These are phyloP conservation scores for Protaetia brevitarsis DNA, from an alignment of 1,140 invertebrate species.

Conservation along the genomic window DNA sequence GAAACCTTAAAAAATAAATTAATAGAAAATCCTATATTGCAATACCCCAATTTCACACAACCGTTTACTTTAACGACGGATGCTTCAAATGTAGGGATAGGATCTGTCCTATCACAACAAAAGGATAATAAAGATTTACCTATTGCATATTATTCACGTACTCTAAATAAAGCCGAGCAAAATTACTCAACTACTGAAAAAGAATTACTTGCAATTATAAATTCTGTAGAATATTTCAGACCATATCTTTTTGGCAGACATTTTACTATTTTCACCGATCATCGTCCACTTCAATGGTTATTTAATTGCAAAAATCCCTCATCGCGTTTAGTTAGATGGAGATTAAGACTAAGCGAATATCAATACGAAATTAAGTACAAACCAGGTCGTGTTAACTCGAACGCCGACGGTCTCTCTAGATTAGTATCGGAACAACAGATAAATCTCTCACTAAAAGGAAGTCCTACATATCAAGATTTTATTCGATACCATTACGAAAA, in stretches of 20 bases:
- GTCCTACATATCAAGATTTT: background rate
- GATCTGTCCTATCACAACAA: conserved; percentile 33
- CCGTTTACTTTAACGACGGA: conserved; percentile 37
- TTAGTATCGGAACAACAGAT: background rate
- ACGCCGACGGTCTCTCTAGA: background rate
- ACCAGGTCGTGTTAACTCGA: conserved; percentile 11
- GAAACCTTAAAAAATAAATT: background rate
- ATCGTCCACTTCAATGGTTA: conserved; percentile 49
- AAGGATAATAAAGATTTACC: conserved; percentile 35
- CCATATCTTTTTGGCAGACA: conserved; percentile 49
- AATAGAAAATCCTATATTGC: conserved; percentile 29
- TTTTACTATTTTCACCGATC: conserved; percentile 52
- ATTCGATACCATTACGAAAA: background rate
- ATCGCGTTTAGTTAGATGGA: conserved; percentile 48
- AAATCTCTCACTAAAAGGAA: background rate
- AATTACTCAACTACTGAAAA: conserved; percentile 39
- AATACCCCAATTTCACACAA: conserved; percentile 36
- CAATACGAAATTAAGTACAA: conserved; percentile 14
- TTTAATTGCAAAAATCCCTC: conserved; percentile 48
- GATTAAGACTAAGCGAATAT: conserved; percentile 6
- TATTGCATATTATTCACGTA: conserved; percentile 34
- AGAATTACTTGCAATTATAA: conserved; percentile 49
- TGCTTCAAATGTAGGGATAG: conserved; percentile 33
- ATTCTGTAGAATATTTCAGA: conserved; percentile 45
- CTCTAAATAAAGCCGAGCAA: conserved; percentile 29